These are phyloP conservation scores for Perizoma flavofasciatum DNA, from an alignment of 2,888 invertebrate species.

Conservation along the genomic window DNA sequence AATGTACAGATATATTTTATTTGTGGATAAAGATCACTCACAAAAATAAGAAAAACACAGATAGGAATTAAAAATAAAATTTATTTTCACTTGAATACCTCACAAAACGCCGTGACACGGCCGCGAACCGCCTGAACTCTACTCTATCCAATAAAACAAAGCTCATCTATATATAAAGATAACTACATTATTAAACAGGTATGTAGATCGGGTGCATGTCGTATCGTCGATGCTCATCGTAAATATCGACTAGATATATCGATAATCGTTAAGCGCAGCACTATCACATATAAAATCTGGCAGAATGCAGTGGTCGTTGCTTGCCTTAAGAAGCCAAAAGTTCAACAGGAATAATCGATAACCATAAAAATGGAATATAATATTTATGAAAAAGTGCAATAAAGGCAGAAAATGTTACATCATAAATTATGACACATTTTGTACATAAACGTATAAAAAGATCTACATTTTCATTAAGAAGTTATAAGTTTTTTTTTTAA, in stretches of 20 bases:
- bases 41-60: constrained; percentile 47
- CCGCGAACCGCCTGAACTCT: constrained; percentile 56
- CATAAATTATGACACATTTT: constrained; percentile 27
- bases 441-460: constrained; percentile 33
- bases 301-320: constrained; percentile 16
- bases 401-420: constrained; percentile 20
- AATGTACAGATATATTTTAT: too few species aligned
- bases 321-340: constrained; percentile 14
- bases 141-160: constrained; percentile 73
- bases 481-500: constrained; percentile 17
- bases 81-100: constrained; percentile 81
- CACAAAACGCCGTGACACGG: constrained; percentile 70
- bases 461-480: constrained; percentile 13
- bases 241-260: constrained; percentile 25
- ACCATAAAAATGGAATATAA: constrained; percentile 9
- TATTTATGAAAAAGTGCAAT: constrained; percentile 19
- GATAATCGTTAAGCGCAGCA: constrained; percentile 19
- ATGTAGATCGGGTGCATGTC: constrained; percentile 50
- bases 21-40: too few species aligned
- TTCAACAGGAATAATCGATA: constrained; percentile 12
- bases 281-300: constrained; percentile 20
- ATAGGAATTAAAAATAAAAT: constrained; percentile 82
- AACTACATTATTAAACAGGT: constrained; percentile 69
- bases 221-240: constrained; percentile 38
- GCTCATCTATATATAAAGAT: constrained; percentile 77